Percentiles rank a stretch among this genome's conserved stretches.
Conservation (phyloP, 1,140 invertebrate genomes). For the Halictus rubicundus region DNA sequence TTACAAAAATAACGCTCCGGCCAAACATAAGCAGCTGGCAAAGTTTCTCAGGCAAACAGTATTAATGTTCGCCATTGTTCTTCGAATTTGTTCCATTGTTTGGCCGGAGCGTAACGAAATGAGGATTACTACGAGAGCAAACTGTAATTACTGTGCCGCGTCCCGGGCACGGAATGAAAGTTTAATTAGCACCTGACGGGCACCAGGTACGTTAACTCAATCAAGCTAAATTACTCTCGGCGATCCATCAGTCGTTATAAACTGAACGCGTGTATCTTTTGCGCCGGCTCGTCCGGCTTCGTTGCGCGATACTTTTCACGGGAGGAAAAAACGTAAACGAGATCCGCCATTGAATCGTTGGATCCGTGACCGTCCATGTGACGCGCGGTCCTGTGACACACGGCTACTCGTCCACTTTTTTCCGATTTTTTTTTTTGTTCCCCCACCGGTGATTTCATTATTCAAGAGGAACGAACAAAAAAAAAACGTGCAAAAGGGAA, state of each 20-base stretch:
- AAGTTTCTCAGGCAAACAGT: background rate
- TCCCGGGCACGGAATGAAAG: background rate
- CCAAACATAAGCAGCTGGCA: background rate
- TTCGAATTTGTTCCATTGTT: background rate
- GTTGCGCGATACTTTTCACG: background rate
- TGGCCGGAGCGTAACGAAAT: background rate
- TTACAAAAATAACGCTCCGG: background rate
- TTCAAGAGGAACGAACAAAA: conserved; percentile 20
- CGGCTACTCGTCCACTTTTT: conserved; percentile 49
- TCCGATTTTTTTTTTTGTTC: conserved; percentile 15
- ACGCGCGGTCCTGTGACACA: conserved; percentile 44
- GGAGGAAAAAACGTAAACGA: background rate
- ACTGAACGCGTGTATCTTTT: background rate
- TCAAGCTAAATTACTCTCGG: background rate
- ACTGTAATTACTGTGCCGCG: background rate
- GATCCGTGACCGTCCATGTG: conserved; percentile 37
- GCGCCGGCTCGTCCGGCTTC: background rate
- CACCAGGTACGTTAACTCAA: background rate
- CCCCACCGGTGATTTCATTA: conserved; percentile 31
- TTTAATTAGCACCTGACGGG: background rate
- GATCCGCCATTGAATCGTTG: conserved; percentile 28
- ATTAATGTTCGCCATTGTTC: conserved; percentile 10
- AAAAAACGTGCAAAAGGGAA: conserved; percentile 29
- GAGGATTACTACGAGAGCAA: background rate
- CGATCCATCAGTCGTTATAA: background rate